These are phyloP conservation scores for Lamprotornis superbus DNA, from an alignment of 2,113 vertebrate species.

Conservation along the genomic window DNA sequence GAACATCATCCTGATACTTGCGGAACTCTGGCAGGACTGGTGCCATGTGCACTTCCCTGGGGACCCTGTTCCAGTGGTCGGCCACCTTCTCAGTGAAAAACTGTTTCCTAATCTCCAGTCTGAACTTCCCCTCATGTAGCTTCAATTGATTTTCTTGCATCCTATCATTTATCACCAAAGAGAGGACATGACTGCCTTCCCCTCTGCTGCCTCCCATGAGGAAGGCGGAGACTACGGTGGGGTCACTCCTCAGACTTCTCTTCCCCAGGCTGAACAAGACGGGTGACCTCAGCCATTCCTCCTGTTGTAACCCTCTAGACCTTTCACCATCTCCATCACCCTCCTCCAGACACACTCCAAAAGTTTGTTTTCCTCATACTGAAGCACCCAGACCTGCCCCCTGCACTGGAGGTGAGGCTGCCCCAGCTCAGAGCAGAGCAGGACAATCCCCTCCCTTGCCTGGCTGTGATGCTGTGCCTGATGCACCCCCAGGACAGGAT, in stretches of 20 bases:
- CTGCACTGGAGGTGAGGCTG: fast-evolving
- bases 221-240: not conserved
- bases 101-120: not conserved
- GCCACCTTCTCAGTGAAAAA: not conserved
- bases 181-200: not conserved
- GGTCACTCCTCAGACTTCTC: too few relatives aligned
- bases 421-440: fast-evolving
- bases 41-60: not conserved
- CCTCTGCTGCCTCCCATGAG: not conserved
- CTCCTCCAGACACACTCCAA: not conserved
- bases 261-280: not conserved
- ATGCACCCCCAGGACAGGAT: fast-evolving
- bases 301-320: not conserved
- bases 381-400: fast-evolving
- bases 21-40: not conserved
- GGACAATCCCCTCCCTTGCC: not conserved
- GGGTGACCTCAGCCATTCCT: not conserved
- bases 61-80: not conserved
- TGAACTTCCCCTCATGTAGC: not conserved
- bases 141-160: not conserved
- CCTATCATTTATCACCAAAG: not conserved
- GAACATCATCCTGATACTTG: not conserved
- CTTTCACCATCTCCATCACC: fast-evolving
- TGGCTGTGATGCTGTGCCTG: fast-evolving
- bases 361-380: not conserved